Percentiles rank a stretch among this genome's conserved stretches.
These are phyloP conservation scores for Emys orbicularis DNA, from an alignment of 2,797 vertebrate genomes.

Conservation along the genomic window DNA sequence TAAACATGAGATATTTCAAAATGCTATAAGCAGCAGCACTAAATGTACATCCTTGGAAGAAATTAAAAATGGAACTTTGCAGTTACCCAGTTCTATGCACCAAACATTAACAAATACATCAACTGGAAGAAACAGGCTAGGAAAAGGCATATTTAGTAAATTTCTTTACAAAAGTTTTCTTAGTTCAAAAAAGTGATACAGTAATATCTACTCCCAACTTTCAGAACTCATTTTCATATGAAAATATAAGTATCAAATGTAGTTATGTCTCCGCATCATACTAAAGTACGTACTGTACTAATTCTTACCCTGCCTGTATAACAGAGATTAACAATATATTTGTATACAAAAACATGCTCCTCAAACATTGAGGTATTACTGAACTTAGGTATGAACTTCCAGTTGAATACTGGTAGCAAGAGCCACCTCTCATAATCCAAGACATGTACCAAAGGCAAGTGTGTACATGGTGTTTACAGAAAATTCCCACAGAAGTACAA, in stretches of 20 bases:
- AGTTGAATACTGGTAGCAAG: slow-evolving; percentile 95
- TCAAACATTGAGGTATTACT: slow-evolving; percentile 99
- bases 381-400: slow-evolving; percentile 99
- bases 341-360: slow-evolving; percentile 97
- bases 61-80: slow-evolving; percentile 89
- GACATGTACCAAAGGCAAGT: slow-evolving; percentile 94
- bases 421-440: slow-evolving; percentile 88
- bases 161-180: slow-evolving; percentile 98
- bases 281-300: slow-evolving; percentile 99
- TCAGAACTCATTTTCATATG: slow-evolving; percentile 99
- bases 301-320: slow-evolving; percentile 94
- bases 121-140: slow-evolving; percentile 92
- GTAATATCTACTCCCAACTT: slow-evolving; percentile 98
- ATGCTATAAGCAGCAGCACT: slow-evolving; percentile 99
- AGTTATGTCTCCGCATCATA: slow-evolving; percentile 99
- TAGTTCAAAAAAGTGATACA: slow-evolving; percentile 96
- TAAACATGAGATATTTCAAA: slow-evolving; percentile 99
- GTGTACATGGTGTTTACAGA: slow-evolving; percentile 97
- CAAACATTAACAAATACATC: slow-evolving; percentile 92
- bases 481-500: slow-evolving; percentile 83
- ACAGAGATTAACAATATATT: slow-evolving; percentile 93
- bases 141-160: slow-evolving; percentile 94
- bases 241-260: slow-evolving; percentile 99
- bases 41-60: slow-evolving; percentile 95
- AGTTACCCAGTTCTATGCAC: slow-evolving; percentile 98